Percentiles rank a stretch among this genome's conserved stretches.
These are phyloP conservation scores for Sturnus vulgaris DNA, from an alignment of 2,113 vertebrate species.

Conservation along the genomic window DNA sequence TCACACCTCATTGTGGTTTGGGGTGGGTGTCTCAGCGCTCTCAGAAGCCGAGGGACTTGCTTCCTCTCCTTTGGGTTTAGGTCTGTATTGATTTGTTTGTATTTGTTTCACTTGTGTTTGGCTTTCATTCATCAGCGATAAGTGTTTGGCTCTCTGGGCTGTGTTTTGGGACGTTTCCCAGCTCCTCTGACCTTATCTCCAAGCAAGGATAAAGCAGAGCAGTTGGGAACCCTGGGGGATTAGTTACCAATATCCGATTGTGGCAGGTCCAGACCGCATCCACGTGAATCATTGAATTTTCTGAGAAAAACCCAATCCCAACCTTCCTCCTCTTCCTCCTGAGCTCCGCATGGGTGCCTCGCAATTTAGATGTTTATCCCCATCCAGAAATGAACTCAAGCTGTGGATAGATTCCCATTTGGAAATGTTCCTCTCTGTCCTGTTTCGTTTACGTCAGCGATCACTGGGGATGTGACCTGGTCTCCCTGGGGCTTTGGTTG, in stretches of 20 bases:
- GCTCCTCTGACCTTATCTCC: slow-evolving; percentile 1
- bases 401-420: neutral
- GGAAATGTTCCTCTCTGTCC: neutral
- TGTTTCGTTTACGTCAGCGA: neutral
- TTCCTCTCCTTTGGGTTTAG: neutral
- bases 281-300: neutral
- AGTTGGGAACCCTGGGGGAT: neutral
- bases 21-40: accelerated
- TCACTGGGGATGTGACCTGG: neutral
- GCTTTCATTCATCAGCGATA: neutral
- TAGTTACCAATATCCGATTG: neutral
- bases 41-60: neutral
- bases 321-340: neutral
- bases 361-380: neutral
- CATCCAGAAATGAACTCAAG: neutral
- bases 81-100: slow-evolving; percentile 35
- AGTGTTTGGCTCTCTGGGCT: neutral
- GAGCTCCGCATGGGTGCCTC: neutral
- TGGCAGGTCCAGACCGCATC: neutral
- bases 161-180: neutral
- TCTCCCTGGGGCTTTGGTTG: neutral
- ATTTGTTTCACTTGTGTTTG: neutral
- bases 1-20: neutral
- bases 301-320: neutral
- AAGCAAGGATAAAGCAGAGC: neutral